Percentiles rank a stretch among this genome's conserved stretches.
Conservation (phyloP, 1,140 invertebrate species). For the Contarinia nasturtii region DNA sequence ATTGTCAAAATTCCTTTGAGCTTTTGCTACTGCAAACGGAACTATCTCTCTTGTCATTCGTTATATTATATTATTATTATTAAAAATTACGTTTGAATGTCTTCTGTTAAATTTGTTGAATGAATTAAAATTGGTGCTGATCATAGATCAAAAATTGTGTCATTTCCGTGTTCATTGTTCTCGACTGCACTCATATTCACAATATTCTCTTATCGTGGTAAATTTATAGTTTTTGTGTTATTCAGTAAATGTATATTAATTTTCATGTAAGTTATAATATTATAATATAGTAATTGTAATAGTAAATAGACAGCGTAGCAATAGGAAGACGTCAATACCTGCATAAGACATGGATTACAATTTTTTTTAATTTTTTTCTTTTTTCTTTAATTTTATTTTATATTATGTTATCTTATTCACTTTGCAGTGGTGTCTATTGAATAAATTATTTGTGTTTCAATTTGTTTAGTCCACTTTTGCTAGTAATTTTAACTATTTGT, state of each 20-base stretch:
- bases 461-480: background rate
- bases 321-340: slow-evolving; percentile 27
- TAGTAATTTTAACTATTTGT: background rate
- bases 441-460: background rate
- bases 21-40: no score
- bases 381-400: background rate
- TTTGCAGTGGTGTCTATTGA: no score
- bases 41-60: no score
- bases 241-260: background rate
- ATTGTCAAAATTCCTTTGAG: no score
- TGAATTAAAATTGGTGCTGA: no score
- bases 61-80: no score
- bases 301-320: slow-evolving; percentile 25
- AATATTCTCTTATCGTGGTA: background rate
- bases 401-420: no score
- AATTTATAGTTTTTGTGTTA: background rate
- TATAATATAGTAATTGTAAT: background rate
- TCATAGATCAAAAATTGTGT: no score
- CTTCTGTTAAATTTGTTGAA: no score
- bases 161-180: no score
- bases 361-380: slow-evolving; percentile 4
- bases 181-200: background rate
- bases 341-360: slow-evolving; percentile 26
- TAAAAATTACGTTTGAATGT: no score
- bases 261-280: background rate